Evolutionary conservation across 2,888 invertebrate species (phyloP), one percentile per base, ranked within the genome.

Genomic region (Drosophila prostipennis): DNA sequence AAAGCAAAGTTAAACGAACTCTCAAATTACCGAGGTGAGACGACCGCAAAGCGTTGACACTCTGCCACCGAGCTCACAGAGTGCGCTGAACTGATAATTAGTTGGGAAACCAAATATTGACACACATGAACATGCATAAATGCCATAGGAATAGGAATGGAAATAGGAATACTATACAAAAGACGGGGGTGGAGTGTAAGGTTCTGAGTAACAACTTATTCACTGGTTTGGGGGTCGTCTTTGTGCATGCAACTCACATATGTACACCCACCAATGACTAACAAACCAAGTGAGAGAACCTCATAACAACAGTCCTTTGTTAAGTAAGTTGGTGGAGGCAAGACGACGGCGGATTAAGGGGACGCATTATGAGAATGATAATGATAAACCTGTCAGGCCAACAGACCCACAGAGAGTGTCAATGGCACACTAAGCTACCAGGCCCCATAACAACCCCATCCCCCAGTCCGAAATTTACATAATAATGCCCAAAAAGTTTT

Each of bases 41-140:
- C 60, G 43, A 71, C 59, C 65, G 52, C 59, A 58, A 67, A 74
- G 70, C 79, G 82, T 78, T 80, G 74, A 72, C 85, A 73, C 69
- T 85, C 55, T 43, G 45, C 63, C 45, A 46, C 45, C 45, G 45
- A 46, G 45, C 45, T 29, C 26, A 36, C 67, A 76, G 67, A 85
- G 83, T 82, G 88, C 88, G 88, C 83, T 88, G 83, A 83, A 88
- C 88, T 86, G 83, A 86, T 83, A 88, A 83, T 88, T 83, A 86
- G 87, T 86, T 78, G 71, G 72, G 74, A 79, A 88, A 74, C 80
- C 82, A 86, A 83, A 83, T 86, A 83, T 88, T 86, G 77, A 82
- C 86, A 48, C 57, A 80, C 87, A 70, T 85, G 82, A 81, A 51
- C 64, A 76, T 70, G 72, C 76, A 81, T 75, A 77, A 77, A 76